Evolutionary conservation across 2,888 invertebrate species (phyloP).

Genomic region (Pharmacophagus antenor): DNA sequence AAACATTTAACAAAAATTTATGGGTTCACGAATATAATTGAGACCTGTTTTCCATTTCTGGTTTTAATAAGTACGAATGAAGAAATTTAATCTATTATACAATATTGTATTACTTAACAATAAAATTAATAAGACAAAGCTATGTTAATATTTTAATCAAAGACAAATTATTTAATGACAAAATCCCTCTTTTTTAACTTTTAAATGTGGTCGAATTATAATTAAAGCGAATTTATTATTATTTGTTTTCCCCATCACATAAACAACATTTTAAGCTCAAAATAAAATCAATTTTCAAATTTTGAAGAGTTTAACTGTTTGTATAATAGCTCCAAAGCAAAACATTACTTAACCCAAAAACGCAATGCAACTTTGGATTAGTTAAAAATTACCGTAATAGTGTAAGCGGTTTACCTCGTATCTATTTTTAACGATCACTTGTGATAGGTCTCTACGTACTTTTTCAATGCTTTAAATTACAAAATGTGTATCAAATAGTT

Average conservation of each 20-base stretch:
- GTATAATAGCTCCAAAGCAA: not conserved
- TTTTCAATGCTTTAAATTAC: constrained; percentile 35
- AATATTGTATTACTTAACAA: too few relatives aligned
- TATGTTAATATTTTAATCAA: not conserved
- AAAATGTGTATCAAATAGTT: too few relatives aligned
- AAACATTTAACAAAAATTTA: too few relatives aligned
- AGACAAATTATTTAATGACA: not conserved
- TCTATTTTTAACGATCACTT: constrained; percentile 33
- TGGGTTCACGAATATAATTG: too few relatives aligned
- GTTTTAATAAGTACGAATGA: not conserved
- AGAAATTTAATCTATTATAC: not conserved
- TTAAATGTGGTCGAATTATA: not conserved
- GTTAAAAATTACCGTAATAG: constrained; percentile 28
- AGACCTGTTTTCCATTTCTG: not conserved
- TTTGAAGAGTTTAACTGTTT: not conserved
- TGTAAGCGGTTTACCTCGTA: constrained; percentile 27
- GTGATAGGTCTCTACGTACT: constrained; percentile 29
- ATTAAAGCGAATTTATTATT: not conserved
- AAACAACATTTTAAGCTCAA: not conserved
- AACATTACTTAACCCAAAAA: constrained; percentile 18
- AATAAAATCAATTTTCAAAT: not conserved
- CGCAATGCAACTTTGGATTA: constrained; percentile 13
- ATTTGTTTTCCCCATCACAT: not conserved
- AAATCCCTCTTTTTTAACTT: not conserved
- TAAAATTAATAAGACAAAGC: not conserved